A percentile compares a stretch with the other conserved stretches of the same genome.
Evolutionary conservation across 2,888 invertebrate species (phyloP).

Genomic region (Tinea trinotella): DNA sequence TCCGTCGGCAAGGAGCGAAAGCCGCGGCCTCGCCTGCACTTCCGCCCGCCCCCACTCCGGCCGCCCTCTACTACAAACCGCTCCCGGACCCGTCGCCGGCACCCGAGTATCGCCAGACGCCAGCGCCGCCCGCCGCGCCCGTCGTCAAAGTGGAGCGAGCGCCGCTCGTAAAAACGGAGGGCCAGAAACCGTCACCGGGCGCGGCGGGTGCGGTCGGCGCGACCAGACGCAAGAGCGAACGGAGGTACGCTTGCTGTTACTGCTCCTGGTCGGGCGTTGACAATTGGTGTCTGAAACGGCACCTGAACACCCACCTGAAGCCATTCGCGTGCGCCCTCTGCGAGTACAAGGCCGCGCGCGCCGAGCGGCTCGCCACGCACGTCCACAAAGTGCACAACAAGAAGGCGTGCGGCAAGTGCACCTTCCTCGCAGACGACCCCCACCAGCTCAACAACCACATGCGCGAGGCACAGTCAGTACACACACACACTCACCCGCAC

Average conservation of each 20-base stretch:
- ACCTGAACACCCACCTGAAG: slow-evolving; percentile 93
- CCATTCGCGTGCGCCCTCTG: slow-evolving; percentile 92
- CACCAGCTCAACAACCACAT: slow-evolving; percentile 85
- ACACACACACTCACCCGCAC: slow-evolving; percentile 10
- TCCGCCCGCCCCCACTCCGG: slow-evolving; percentile 20
- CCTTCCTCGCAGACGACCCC: slow-evolving; percentile 88
- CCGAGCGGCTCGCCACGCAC: slow-evolving; percentile 91
- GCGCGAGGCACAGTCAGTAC: slow-evolving; percentile 82
- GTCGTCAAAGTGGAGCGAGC: slow-evolving; percentile 50
- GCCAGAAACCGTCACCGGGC: slow-evolving; percentile 35
- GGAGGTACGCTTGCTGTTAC: slow-evolving; percentile 88
- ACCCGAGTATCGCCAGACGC: slow-evolving; percentile 24
- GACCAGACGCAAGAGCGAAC: slow-evolving; percentile 70
- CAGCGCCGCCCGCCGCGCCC: background rate
- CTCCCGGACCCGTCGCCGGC: slow-evolving; percentile 65
- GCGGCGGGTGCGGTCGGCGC: slow-evolving; percentile 41
- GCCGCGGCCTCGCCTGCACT: slow-evolving; percentile 54
- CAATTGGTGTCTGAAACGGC: slow-evolving; percentile 94
- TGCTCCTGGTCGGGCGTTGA: slow-evolving; percentile 95
- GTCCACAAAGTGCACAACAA: slow-evolving; percentile 94
- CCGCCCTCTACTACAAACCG: slow-evolving; percentile 36
- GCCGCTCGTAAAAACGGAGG: slow-evolving; percentile 48
- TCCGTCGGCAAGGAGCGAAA: slow-evolving; percentile 76
- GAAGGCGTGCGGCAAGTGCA: slow-evolving; percentile 90
- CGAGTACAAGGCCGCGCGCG: slow-evolving; percentile 94